Conservation (phyloP, 2,888 invertebrate genomes). For the Meganola albula region DNA sequence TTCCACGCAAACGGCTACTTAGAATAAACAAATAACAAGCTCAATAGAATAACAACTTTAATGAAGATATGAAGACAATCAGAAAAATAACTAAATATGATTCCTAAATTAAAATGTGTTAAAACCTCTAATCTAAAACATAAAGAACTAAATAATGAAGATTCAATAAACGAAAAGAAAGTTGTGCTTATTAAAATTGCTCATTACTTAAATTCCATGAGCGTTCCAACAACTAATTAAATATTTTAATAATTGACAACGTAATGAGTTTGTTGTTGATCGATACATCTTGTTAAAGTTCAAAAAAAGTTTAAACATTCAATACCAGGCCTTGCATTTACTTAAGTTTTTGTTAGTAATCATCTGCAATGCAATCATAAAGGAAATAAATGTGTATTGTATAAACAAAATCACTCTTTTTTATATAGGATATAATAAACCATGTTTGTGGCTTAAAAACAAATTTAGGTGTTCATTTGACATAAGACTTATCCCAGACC, state of each 20-base stretch:
- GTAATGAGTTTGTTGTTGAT: slow-evolving; percentile 18
- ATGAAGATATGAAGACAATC: too few relatives aligned
- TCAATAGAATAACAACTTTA: slow-evolving; percentile 15
- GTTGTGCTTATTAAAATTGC: too few relatives aligned
- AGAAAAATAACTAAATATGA: too few relatives aligned
- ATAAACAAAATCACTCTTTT: slow-evolving; percentile 25
- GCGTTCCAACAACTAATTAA: slow-evolving; percentile 14
- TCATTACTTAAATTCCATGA: too few relatives aligned
- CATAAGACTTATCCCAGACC: too few relatives aligned
- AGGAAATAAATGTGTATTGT: slow-evolving; percentile 17
- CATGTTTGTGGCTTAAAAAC: too few relatives aligned
- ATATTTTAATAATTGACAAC: slow-evolving; percentile 17
- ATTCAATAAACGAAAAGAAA: slow-evolving; percentile 19
- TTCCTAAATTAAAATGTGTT: too few relatives aligned
- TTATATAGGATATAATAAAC: slow-evolving; percentile 19
- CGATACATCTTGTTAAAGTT: too few relatives aligned
- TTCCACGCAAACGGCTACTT: slow-evolving; percentile 9
- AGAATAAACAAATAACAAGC: slow-evolving; percentile 31
- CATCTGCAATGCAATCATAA: slow-evolving; percentile 15
- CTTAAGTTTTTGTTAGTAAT: slow-evolving; percentile 19
- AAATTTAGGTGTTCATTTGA: too few relatives aligned
- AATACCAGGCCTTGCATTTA: too few relatives aligned
- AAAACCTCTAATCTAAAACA: too few relatives aligned
- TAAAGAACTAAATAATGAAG: slow-evolving; percentile 17
- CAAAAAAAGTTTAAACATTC: too few relatives aligned